These are phyloP conservation scores for Pecten maximus DNA, from an alignment of 2,888 invertebrate species.

Conservation along the genomic window DNA sequence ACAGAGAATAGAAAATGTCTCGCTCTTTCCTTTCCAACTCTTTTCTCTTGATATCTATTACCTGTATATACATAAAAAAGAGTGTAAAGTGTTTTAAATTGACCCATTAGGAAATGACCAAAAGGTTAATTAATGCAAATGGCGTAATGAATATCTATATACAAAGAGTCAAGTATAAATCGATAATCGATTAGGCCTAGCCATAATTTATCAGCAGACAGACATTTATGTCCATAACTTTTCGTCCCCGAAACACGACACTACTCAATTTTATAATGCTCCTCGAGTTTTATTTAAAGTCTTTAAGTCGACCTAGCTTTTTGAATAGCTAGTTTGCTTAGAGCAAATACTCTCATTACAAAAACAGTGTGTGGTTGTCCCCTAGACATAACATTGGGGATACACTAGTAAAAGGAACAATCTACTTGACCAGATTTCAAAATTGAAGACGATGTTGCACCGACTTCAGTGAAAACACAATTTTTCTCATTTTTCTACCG, in stretches of 20 bases:
- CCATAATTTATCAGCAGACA: background rate
- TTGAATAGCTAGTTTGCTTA: background rate
- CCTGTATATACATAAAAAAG: too few relatives aligned
- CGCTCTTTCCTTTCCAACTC: too few relatives aligned
- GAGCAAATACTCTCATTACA: constrained; percentile 24
- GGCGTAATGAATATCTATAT: background rate
- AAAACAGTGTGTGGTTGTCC: background rate
- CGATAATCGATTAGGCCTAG: background rate
- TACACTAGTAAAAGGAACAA: background rate
- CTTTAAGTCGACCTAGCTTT: constrained; percentile 1
- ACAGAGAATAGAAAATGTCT: too few relatives aligned
- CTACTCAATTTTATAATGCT: background rate
- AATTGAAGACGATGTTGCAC: background rate
- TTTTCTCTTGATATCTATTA: too few relatives aligned
- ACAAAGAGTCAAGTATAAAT: background rate
- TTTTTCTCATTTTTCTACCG: background rate
- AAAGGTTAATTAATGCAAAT: too few relatives aligned
- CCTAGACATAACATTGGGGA: background rate
- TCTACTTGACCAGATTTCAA: background rate
- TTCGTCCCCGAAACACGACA: constrained; percentile 15
- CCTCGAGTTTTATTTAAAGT: constrained; percentile 2
- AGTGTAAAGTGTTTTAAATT: too few relatives aligned
- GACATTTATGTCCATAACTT: background rate
- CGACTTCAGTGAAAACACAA: background rate
- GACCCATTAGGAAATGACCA: too few relatives aligned